Percentiles rank a stretch among this genome's conserved stretches.
Evolutionary conservation across 2,888 invertebrate species (phyloP).

Genomic region (Microplitis manilae): DNA sequence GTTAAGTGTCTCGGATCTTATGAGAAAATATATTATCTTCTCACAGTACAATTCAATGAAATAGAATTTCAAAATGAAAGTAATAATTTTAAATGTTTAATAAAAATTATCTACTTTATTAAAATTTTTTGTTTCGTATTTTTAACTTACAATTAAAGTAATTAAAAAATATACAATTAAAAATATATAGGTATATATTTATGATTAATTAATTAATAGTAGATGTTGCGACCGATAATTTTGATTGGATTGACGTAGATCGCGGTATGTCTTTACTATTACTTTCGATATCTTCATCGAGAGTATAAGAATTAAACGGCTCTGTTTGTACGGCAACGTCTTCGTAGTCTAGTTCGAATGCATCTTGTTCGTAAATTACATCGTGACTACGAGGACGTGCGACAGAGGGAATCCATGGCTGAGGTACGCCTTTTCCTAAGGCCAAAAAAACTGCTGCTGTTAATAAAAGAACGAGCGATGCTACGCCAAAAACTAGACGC

Average conservation of each 20-base stretch:
- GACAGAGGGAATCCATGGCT: constrained; percentile 74
- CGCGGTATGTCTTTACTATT: constrained; percentile 59
- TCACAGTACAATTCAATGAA: background rate
- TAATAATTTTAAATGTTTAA: background rate
- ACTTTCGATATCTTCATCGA: constrained; percentile 59
- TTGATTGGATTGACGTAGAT: constrained; percentile 61
- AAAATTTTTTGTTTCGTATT: background rate
- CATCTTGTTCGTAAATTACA: constrained; percentile 69
- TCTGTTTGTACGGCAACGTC: constrained; percentile 70
- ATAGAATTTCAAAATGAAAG: background rate
- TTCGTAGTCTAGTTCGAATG: constrained; percentile 67
- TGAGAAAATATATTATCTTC: background rate
- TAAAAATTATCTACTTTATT: background rate
- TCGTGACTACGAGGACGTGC: constrained; percentile 68
- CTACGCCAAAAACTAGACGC: constrained; percentile 76
- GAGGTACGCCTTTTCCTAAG: constrained; percentile 76
- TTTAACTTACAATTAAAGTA: background rate
- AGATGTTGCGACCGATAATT: constrained; percentile 55
- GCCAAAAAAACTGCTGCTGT: constrained; percentile 75
- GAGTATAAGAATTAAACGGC: constrained; percentile 62
- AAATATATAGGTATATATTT: background rate
- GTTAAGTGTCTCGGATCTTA: background rate
- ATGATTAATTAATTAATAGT: background rate
- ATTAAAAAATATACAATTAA: background rate
- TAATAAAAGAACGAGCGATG: constrained; percentile 74